Evolutionary conservation across 2,888 invertebrate species (phyloP), one percentile per base, ranked within the genome.

Genomic region (Sisyra terminalis): DNA sequence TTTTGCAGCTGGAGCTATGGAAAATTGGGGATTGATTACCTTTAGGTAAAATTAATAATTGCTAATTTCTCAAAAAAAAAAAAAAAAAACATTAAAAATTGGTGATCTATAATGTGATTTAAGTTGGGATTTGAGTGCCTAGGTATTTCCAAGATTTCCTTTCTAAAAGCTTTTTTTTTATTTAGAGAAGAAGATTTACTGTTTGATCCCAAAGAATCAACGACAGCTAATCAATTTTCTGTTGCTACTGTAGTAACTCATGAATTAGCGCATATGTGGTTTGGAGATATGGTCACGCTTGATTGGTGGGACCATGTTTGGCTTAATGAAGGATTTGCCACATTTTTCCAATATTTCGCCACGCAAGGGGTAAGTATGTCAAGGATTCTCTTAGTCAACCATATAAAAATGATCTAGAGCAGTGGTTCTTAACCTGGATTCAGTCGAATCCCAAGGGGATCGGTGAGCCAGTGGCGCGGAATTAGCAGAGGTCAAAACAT

Each of bases 1-100:
- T 56, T 88, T 89, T 57, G 70, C 72, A 38, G 78, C 82, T 47
- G 85, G 84, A 35, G 89, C 89, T 41, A 89, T 90, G 89, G 88
- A 89, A 57, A 90, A 92, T 57, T 90, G 89, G 88, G 90, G 89
- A 6, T 65, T 90, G 16, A 70, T 88, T 6, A 88, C 83, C 2
- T 90, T 82, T 62, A 73, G 75, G 79, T 78, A 57, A 48, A 45
- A 36, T n/a, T 18, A 32, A 10, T 39, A 32, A 9, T n/a, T 15
- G n/a, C n/a, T n/a, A n/a, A n/a, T n/a, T n/a, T n/a, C n/a, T n/a
- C n/a, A n/a, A n/a, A n/a, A n/a, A n/a, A n/a, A n/a, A n/a, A n/a
- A n/a, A n/a, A 11, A 3, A 3, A n/a, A 31, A 31, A 31, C 11
- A 31, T 31, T 30, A 30, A 4, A 4, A 13, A 31, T 31, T 4